Percentiles rank a stretch among this genome's conserved stretches.
Evolutionary conservation across 2,797 vertebrate species (phyloP).

Genomic region (Lerista edwardsae): DNA sequence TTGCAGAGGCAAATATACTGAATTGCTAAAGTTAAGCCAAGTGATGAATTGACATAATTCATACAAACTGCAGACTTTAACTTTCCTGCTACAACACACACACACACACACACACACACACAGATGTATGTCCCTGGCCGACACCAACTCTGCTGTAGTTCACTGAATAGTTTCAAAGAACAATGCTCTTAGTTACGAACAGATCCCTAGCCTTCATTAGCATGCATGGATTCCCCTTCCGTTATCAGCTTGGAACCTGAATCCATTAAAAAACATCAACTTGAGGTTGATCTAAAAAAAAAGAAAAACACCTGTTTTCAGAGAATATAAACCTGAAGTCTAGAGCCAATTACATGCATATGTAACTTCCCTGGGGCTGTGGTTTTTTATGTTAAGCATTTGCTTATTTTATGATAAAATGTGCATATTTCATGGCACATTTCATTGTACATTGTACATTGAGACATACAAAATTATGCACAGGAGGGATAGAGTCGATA

Average conservation of each 20-base stretch:
- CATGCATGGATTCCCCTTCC: neutral
- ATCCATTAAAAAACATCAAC: slow-evolving; percentile 1
- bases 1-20: neutral
- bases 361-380: slow-evolving; percentile 12
- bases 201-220: neutral
- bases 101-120: too few species aligned
- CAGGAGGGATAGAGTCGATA: too few species aligned
- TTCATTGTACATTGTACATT: too few species aligned
- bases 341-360: slow-evolving; percentile 16
- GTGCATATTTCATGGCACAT: slow-evolving; percentile 33
- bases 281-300: neutral
- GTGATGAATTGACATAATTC: neutral
- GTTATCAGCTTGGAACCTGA: neutral
- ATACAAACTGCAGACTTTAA: neutral
- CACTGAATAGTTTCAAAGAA: neutral
- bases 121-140: neutral
- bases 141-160: neutral
- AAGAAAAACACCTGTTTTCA: slow-evolving; percentile 7
- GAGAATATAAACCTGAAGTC: neutral
- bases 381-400: slow-evolving; percentile 24
- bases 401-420: slow-evolving; percentile 33
- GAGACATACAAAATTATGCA: too few species aligned
- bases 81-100: neutral
- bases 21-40: neutral
- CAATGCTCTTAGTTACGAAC: neutral